Base-by-base conservation (phyloP, 2,888 invertebrate genomes). In the Ecdyonurus torrentis region DNA sequence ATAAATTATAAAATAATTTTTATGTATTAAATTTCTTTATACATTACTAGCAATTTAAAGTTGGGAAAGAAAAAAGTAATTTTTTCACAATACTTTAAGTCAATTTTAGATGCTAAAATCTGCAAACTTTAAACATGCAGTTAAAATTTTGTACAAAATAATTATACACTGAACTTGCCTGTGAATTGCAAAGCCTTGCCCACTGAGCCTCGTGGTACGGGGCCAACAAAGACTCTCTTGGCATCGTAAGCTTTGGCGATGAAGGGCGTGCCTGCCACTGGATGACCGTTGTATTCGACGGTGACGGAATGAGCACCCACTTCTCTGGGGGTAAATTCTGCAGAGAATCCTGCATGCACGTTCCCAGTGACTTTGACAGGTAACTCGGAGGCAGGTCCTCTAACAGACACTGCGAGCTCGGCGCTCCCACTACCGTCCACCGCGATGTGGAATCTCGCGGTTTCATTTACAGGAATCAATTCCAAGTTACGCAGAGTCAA, bases 231-330 rank as follows among this genome's bases (percentile, higher is more conserved):
- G 22, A 92, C 91, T 72, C 87, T 83, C 67, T 89, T 88, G 25
- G 95, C 90, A 76, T 97, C 95, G 75, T 95, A 95, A 0, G 91
- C 92, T 77, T 94, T 92, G 66, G 92, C 90, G 67, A 89, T 80
- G 75, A 91, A 92, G 63, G 92, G 89, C 64, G 93, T 92, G 24
- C 93, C 93, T 77, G 83, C 87, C 10, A 95, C 88, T 1, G 91
- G 86, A 72, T 89, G 85, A 58, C 88, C 91, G 74, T 93, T 94
- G 74, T 94, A 94, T 73, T 91, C 91, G 22, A 95, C 92, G 65
- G 86, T 89, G 61, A 94, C 86, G 50, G 90, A 86, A 73, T 94
- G 93, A 1, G 91, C 89, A 63, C 96, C 97, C n/a, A 97, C 95
- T 75, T 89, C 87, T 65, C 82, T 82, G 1, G 97, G 96, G 24